Conservation (phyloP, 2,113 vertebrate genomes). For the Todiramphus saurophagus region DNA sequence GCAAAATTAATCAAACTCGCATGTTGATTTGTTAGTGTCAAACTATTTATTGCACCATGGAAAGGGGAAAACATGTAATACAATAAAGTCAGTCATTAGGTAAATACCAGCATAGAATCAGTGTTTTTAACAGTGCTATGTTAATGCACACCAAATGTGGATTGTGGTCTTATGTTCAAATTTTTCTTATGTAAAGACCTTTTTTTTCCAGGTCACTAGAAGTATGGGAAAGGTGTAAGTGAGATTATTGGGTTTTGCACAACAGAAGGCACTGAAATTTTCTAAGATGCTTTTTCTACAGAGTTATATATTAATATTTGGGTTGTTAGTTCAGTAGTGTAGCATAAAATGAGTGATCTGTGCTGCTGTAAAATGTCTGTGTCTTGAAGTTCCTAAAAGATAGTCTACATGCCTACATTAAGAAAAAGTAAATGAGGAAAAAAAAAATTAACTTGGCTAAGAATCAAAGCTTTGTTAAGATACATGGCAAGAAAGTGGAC, state of each 20-base stretch:
- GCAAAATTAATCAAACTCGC: background rate
- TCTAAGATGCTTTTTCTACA: background rate
- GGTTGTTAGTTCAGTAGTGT: background rate
- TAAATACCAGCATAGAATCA: background rate
- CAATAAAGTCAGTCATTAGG: background rate
- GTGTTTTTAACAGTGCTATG: background rate
- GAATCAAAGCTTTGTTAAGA: constrained; percentile 13
- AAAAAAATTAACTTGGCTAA: background rate
- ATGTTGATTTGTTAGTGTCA: background rate
- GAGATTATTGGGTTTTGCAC: background rate
- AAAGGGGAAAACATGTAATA: background rate
- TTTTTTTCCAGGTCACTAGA: background rate
- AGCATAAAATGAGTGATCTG: background rate
- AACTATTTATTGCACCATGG: background rate
- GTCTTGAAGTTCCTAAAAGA: background rate
- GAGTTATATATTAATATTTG: background rate
- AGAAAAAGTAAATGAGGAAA: background rate
- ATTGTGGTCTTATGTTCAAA: background rate
- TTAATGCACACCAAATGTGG: background rate
- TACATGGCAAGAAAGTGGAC: background rate
- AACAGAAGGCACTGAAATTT: background rate
- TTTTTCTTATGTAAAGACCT: background rate
- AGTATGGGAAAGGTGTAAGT: background rate
- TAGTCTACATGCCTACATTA: background rate
- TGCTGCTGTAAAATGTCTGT: background rate